phyloP scores from a whole-genome alignment of 2,888 invertebrate genomes.

The Polietes domitor region DNA sequence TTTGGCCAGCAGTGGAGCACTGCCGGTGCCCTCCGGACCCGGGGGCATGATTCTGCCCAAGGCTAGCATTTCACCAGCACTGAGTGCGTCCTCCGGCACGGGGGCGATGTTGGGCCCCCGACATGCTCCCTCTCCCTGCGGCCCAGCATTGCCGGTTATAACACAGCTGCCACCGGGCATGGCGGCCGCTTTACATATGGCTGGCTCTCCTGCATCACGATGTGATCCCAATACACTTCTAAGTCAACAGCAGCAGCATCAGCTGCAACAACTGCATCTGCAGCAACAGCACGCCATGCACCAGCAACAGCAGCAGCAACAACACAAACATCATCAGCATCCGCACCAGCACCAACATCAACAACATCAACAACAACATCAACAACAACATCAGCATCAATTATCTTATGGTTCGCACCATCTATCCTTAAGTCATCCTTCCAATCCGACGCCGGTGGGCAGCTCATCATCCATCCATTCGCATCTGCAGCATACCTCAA shows the following conservation, averaged over 20 bases:
- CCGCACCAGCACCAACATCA: conserved; percentile 62
- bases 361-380: conserved; percentile 56
- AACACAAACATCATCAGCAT: conserved; percentile 60
- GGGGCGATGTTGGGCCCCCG: conserved; percentile 71
- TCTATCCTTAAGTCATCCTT: conserved; percentile 39
- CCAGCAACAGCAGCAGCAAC: conserved; percentile 72
- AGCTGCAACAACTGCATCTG: conserved; percentile 73
- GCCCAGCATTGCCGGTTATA: conserved; percentile 71
- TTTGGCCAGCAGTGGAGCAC: conserved; percentile 64
- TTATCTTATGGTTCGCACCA: conserved; percentile 49
- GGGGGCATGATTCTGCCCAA: conserved; percentile 77
- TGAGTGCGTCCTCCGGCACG: conserved; percentile 79
- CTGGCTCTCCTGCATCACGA: conserved; percentile 68
- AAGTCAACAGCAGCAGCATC: conserved; percentile 75
- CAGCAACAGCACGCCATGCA: conserved; percentile 75
- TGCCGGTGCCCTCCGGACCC: conserved; percentile 63
- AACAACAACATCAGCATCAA: conserved; percentile 60
- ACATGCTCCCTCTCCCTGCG: conserved; percentile 77
- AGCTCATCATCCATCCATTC: conserved; percentile 38
- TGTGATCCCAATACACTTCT: conserved; percentile 73
- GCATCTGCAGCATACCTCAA: conserved; percentile 36
- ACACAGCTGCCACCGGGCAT: conserved; percentile 76
- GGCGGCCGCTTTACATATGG: conserved; percentile 76
- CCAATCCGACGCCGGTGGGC: conserved; percentile 42
- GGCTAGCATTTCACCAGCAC: conserved; percentile 79